phyloP scores from a whole-genome alignment of 2,797 vertebrate species.

The Parotocinclus haroldoi region DNA sequence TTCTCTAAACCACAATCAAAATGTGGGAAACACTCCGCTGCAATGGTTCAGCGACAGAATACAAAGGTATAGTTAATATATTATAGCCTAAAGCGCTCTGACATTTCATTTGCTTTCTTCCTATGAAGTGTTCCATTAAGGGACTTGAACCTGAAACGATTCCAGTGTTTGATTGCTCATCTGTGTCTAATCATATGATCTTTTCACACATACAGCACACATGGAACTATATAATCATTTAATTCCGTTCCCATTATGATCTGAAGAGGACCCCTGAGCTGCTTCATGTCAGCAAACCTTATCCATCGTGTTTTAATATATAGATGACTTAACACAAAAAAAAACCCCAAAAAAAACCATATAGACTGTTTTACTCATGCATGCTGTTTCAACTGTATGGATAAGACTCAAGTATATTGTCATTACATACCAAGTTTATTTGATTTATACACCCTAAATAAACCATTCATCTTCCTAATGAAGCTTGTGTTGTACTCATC shows the following conservation, averaged over 20 bases:
- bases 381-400: not conserved
- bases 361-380: not conserved
- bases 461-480: slow-evolving; percentile 55
- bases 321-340: too few relatives aligned
- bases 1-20: too few relatives aligned
- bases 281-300: not conserved
- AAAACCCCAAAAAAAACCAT: too few relatives aligned
- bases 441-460: slow-evolving; percentile 39
- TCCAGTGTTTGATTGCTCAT: not conserved
- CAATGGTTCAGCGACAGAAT: slow-evolving; percentile 5
- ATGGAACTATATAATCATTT: not conserved
- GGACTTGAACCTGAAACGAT: slow-evolving; percentile 2
- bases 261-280: not conserved
- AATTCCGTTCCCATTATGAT: not conserved
- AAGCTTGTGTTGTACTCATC: slow-evolving; percentile 35
- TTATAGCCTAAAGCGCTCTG: slow-evolving; percentile 5
- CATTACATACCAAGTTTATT: slow-evolving; percentile 21
- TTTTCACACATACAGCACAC: not conserved
- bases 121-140: slow-evolving; percentile 10
- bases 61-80: slow-evolving; percentile 7
- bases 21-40: too few relatives aligned
- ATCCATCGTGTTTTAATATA: not conserved
- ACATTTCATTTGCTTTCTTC: slow-evolving; percentile 27
- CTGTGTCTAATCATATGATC: slow-evolving; percentile 19
- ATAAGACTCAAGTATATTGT: slow-evolving; percentile 15